Base-by-base conservation (phyloP, 2,113 vertebrate genomes). In the Colius striatus region DNA sequence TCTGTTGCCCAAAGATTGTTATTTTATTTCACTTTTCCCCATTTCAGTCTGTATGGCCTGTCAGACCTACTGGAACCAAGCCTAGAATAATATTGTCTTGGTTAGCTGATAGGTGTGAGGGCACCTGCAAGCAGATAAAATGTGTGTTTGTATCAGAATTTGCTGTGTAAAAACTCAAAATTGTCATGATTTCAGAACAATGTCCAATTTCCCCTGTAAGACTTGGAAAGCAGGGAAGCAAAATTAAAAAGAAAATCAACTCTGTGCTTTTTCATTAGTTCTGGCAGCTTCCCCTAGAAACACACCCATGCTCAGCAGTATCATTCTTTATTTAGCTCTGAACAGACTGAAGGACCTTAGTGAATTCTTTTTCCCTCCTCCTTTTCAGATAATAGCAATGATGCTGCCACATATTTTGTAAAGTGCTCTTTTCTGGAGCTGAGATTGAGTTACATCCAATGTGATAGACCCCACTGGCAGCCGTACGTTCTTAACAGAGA, bases 301-400 rank as follows among this genome's bases (percentile, higher is more conserved):
- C 61, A 29, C 70, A 79, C 78, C 76, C 67, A 72, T 95, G 55
- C 94, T 95, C 94, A 96, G 90, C 77, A 96, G 95, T 61, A 95
- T 86, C 93, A 57, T 82, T 95, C 95, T 94, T 96, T 96, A 93
- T 93, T 96, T 92, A 96, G 96, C 92, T 94, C 92, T 53, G 90
- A 97, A 96, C 94, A 96, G 93, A 95, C 93, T 95, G 96, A 58
- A 93, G 92, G 92, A 94, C 95, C 90, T 97, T 63, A 73, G 26
- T 54, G 71, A 68, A 43, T 79, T 87, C 76, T 88, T 81, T 54
- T 68, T 94, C 76, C 87, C 92, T 92, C 75, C 88, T 74, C 82
- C 84, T 94, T 95, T 91, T 92, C 89, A 89, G 86, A 78, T 83
- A 89, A 92, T 94, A 87, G 61, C 43, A 78, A 36, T 48, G 84